These are phyloP conservation scores for Microhierax caerulescens DNA, from an alignment of 2,797 vertebrate genomes.

Conservation along the genomic window DNA sequence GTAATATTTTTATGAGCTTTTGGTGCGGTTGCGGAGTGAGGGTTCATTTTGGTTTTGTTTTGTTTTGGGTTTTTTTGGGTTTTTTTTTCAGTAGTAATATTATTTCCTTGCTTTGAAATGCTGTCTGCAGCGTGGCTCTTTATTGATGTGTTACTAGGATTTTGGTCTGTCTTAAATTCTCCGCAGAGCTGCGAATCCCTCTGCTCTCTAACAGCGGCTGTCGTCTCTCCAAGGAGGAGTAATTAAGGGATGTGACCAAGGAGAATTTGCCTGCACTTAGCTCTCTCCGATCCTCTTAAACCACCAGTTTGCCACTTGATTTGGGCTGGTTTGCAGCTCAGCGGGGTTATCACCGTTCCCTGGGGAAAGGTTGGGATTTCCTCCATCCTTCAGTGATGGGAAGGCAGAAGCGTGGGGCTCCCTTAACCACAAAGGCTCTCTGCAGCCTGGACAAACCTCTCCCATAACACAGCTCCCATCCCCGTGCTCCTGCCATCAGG, in stretches of 20 bases:
- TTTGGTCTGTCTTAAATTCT: neutral
- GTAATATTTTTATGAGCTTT: slow-evolving; percentile 45
- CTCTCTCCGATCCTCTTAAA: neutral
- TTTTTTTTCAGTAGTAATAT: neutral
- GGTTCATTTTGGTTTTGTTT: too few species aligned
- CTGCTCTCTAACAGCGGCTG: fast-evolving
- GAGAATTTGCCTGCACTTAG: neutral
- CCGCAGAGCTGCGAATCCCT: neutral
- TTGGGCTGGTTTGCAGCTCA: neutral
- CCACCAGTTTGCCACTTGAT: neutral
- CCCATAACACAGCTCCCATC: neutral
- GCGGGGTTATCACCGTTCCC: fast-evolving
- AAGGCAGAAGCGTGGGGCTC: fast-evolving
- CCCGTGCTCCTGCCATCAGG: neutral
- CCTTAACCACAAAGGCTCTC: fast-evolving
- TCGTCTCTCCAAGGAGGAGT: fast-evolving
- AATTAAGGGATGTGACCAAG: neutral
- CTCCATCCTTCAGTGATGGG: neutral
- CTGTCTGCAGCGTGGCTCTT: neutral
- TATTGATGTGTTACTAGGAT: neutral
- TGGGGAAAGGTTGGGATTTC: neutral
- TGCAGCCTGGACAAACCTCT: neutral
- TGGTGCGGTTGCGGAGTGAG: neutral
- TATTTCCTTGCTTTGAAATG: neutral
- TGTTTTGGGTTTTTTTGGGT: too few species aligned